Base-by-base conservation (phyloP, 2,888 invertebrate genomes). In the Calliphora vomitoria region DNA sequence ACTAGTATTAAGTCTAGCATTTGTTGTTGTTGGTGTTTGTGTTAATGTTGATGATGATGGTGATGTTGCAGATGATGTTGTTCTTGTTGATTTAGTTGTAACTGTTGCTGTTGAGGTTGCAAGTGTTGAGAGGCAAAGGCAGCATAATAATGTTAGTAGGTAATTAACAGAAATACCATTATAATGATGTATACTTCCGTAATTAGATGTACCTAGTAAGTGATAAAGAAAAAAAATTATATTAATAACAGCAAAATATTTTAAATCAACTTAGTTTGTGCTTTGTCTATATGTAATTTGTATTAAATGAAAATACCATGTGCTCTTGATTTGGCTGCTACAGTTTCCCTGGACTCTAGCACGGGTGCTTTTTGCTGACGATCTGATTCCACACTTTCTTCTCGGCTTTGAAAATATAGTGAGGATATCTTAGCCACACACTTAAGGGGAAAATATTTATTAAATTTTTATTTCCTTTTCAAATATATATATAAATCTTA, bases 351-450 rank as follows among this genome's bases (percentile, higher is more conserved):
- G 81, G 97, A 97, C 91, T 97, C 96, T 90, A 96, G 92, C 60
- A 96, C 96, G 82, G 97, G 96, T 6, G 96, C 96, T 92, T 96
- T 96, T 90, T 96, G 95, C 89, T 96, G 95, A 89, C 96, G 95
- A 91, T 96, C 96, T 35, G 97, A 96, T 93, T 97, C 97, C 68
- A 97, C 97, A 92, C 97, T 97, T 93, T 97, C 97, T 93, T 98
- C 98, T 93, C 97, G 97, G 92, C 96, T 97, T 90, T 96, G 95
- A 96, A 96, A 97, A 94, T 97, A 98, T 64, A 98, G 96, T 11
- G 97, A 96, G 76, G 97, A 97, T 93, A 98, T 97, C 90, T 97
- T 97, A 76, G 98, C 98, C 92, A 97, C 95, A 94, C 98, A 98
- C 95, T 95, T 93, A 0, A 8, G 3, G 0, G 1, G 11, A 18